Conservation (phyloP, 2,888 invertebrate genomes). For the Caenorhabditis sp. region DNA sequence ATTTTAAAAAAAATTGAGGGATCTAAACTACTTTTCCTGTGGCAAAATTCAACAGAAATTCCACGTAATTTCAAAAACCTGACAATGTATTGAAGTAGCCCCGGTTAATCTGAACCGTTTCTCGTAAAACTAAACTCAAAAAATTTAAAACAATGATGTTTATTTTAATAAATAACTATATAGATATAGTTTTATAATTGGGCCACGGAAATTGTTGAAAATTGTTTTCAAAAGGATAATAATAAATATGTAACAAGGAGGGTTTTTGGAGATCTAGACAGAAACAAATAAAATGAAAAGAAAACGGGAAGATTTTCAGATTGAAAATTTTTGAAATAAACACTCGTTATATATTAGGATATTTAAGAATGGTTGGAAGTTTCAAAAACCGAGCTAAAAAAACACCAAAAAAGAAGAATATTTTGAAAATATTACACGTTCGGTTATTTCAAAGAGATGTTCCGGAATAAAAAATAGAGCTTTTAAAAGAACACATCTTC, state of each 20-base stretch:
- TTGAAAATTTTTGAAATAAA: not conserved
- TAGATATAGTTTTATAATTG: not conserved
- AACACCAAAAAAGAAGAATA: not conserved
- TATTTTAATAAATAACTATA: constrained; percentile 2
- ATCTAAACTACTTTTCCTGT: no score
- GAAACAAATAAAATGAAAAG: not conserved
- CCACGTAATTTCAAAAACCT: no score
- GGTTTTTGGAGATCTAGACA: not conserved
- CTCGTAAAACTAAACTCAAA: not conserved
- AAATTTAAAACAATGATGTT: not conserved
- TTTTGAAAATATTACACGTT: not conserved
- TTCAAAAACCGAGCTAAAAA: not conserved
- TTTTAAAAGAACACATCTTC: constrained; percentile 50
- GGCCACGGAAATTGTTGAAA: not conserved
- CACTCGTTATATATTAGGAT: not conserved
- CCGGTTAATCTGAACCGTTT: not conserved
- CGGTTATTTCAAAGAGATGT: not conserved
- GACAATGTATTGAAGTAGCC: not conserved
- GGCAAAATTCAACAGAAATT: no score
- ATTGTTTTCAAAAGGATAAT: not conserved
- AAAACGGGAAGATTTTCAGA: not conserved
- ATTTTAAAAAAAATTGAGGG: no score
- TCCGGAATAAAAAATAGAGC: not conserved
- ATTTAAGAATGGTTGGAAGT: not conserved
- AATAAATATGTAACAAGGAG: not conserved